Evolutionary conservation across 2,113 vertebrate genomes (phyloP), one percentile per base, ranked within the genome.

Genomic region (Macroglossus sobrinus): DNA sequence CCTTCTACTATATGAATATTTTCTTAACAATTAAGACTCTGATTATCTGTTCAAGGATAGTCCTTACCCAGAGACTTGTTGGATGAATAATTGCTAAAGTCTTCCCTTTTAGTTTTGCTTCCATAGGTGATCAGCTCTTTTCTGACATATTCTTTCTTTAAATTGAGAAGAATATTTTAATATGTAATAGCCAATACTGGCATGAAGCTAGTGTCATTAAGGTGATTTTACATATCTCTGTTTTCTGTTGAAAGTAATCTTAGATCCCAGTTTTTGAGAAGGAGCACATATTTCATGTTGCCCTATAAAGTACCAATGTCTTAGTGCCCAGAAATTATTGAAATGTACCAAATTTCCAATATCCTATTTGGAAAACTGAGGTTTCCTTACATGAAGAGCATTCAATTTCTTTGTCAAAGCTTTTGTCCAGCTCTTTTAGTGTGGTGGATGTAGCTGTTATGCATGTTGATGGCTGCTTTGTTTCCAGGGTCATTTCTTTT

Each of bases 61-160:
- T 2, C 4, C 26, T 86, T 72, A 88, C 7, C 28, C 55, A 43
- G 43, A 89, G 33, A 84, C 53, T 86, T 85, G 68, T 89, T 80
- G 33, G 35, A 10, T 57, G 47, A 85, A 40, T 63, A 55, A 43
- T 66, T 61, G 47, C 14, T 33, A 26, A 43, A 7, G 2, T 45
- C 91, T 79, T 66, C 9, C 10, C 82, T 92, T 47, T 53, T 91
- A 59, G 76, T 94, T 84, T 96, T 57, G 18, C 24, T 93, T 85
- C 13, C 24, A 40, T 63, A 57, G 40, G 26, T 82, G 24, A 85
- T 57, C 47, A 33, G 16, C 78, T 64, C 22, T 22, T 63, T 96
- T 76, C 9, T 43, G 15, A 93, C 35, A 91, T 33, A 66, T 1
- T 82, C 30, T 85, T 94, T 45, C 53, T 28, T 78, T 74, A 74